Conservation (phyloP, 1,140 invertebrate genomes). For the Diabrotica undecimpunctata region DNA sequence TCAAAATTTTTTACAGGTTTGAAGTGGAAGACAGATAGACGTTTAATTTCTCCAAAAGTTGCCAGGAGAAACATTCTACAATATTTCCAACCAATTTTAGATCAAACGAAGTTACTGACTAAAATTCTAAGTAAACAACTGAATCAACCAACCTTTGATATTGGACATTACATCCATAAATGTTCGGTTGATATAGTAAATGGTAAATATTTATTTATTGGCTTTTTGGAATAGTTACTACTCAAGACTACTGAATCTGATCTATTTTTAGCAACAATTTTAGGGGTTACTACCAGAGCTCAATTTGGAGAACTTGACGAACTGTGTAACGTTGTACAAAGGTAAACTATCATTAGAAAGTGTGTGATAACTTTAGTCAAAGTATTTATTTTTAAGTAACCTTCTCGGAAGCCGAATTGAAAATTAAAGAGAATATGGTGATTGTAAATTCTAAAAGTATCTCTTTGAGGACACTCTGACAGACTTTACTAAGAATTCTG, state of each 20-base stretch:
- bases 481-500: too few species aligned
- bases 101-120: slow-evolving; percentile 14
- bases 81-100: slow-evolving; percentile 9
- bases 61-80: slow-evolving; percentile 10
- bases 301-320: slow-evolving; percentile 20
- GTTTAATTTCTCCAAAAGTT: slow-evolving; percentile 21
- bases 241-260: too few species aligned
- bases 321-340: slow-evolving; percentile 7
- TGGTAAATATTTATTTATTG: slow-evolving; percentile 16
- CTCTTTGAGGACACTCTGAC: too few species aligned
- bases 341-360: slow-evolving; percentile 16
- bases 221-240: background rate
- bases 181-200: slow-evolving; percentile 14
- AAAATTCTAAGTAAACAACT: slow-evolving; percentile 7
- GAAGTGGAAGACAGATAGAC: slow-evolving; percentile 25
- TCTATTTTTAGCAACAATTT: slow-evolving; percentile 19
- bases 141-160: slow-evolving; percentile 1
- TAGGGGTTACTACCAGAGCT: slow-evolving; percentile 19
- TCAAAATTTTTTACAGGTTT: slow-evolving; percentile 9
- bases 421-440: too few species aligned
- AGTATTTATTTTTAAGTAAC: too few species aligned
- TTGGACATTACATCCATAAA: slow-evolving; percentile 11
- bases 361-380: too few species aligned
- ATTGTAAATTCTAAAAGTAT: too few species aligned
- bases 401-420: too few species aligned